These are phyloP conservation scores for Alethe diademata DNA, from an alignment of 2,113 vertebrate genomes.

Conservation along the genomic window DNA sequence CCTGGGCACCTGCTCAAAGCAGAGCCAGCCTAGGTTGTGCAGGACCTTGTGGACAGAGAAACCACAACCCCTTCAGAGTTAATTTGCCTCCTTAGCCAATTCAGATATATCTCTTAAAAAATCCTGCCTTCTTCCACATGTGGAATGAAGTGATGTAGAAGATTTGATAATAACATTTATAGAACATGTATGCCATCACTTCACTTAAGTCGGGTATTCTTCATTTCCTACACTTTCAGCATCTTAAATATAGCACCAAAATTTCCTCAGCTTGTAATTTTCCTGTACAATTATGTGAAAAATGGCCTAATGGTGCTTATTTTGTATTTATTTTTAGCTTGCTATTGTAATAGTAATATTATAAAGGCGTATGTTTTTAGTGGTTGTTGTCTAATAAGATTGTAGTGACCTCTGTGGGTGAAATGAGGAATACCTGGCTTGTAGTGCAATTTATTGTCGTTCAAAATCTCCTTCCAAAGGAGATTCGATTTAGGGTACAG, in stretches of 20 bases:
- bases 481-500: background rate
- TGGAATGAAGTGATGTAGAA: background rate
- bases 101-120: background rate
- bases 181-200: fast-evolving
- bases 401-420: constrained; percentile 31
- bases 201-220: background rate
- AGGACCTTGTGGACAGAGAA: background rate
- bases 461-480: background rate
- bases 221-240: background rate
- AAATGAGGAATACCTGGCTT: background rate
- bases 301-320: background rate
- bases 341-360: background rate
- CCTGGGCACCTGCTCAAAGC: background rate
- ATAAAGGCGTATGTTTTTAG: background rate
- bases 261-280: background rate
- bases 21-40: background rate
- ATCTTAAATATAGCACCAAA: background rate
- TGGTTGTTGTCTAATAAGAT: background rate
- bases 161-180: background rate
- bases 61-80: background rate
- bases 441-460: background rate
- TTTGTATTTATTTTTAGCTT: background rate
- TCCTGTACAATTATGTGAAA: background rate
- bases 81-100: background rate
- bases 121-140: background rate